Evolutionary conservation across 2,888 invertebrate species (phyloP).

Genomic region (Perdita meconis): DNA sequence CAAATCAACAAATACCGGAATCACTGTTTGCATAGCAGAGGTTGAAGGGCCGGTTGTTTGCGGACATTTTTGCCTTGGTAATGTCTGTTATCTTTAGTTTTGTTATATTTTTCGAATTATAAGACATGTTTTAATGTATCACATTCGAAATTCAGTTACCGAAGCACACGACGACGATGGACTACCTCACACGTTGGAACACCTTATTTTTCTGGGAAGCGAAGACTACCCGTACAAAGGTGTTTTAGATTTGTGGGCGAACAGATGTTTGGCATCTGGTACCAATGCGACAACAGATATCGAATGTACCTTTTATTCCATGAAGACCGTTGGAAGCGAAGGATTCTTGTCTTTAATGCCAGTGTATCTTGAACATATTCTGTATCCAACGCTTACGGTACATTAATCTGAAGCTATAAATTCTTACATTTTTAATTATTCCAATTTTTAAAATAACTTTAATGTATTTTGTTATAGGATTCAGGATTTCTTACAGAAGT

Average conservation of each 20-base stretch:
- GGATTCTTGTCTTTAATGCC: constrained; percentile 96
- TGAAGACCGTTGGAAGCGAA: constrained; percentile 93
- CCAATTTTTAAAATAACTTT: background rate
- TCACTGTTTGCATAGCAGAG: constrained; percentile 93
- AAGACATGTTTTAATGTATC: constrained; percentile 4
- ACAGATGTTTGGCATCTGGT: constrained; percentile 94
- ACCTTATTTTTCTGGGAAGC: constrained; percentile 95
- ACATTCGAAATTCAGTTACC: constrained; percentile 87
- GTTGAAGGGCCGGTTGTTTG: constrained; percentile 96
- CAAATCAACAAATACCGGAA: constrained; percentile 91
- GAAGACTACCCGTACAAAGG: constrained; percentile 96
- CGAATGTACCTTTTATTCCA: constrained; percentile 96
- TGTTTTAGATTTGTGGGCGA: constrained; percentile 94
- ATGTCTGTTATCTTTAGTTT: constrained; percentile 68
- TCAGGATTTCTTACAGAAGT: constrained; percentile 95
- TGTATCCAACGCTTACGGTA: constrained; percentile 92
- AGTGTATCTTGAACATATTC: constrained; percentile 95
- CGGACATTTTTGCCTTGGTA: constrained; percentile 94
- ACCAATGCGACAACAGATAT: constrained; percentile 96
- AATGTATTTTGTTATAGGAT: constrained; percentile 85
- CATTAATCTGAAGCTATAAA: constrained; percentile 35
- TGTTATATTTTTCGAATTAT: background rate
- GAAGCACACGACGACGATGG: constrained; percentile 97
- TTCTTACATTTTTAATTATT: background rate
- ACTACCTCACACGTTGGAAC: constrained; percentile 96